Conservation (phyloP, 2,797 vertebrate species). For the Rhinichthys osculus region DNA sequence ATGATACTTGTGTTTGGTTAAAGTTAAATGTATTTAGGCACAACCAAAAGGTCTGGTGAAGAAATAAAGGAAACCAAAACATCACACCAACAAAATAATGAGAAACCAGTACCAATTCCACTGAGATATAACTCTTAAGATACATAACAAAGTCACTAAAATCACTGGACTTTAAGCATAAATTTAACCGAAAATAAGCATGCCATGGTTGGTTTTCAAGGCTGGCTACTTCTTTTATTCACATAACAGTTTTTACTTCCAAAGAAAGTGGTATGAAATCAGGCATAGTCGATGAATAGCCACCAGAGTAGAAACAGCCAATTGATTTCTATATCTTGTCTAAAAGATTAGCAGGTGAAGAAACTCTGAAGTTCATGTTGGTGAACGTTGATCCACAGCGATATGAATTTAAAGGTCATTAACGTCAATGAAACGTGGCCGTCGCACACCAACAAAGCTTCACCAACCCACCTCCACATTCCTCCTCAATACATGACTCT, state of each 20-base stretch:
- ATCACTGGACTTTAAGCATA: background rate
- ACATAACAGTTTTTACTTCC: background rate
- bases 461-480: conserved; percentile 9
- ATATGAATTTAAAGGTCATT: conserved; percentile 54
- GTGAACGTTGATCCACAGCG: background rate
- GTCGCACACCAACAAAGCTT: background rate
- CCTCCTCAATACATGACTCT: conserved; percentile 33
- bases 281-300: background rate
- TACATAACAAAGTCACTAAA: background rate
- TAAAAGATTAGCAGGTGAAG: background rate
- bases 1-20: background rate
- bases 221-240: background rate
- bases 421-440: conserved; percentile 29
- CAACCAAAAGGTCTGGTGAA: background rate
- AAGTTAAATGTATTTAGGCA: background rate
- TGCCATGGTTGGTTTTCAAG: too few species aligned
- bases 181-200: background rate
- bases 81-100: background rate
- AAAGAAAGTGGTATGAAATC: background rate
- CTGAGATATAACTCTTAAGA: background rate
- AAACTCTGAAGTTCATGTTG: conserved; percentile 32
- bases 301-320: background rate
- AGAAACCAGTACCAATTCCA: background rate
- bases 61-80: background rate
- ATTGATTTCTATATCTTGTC: conserved; percentile 16